Evolutionary conservation across 2,888 invertebrate species (phyloP).

Genomic region (Drosophila fungiperda): DNA sequence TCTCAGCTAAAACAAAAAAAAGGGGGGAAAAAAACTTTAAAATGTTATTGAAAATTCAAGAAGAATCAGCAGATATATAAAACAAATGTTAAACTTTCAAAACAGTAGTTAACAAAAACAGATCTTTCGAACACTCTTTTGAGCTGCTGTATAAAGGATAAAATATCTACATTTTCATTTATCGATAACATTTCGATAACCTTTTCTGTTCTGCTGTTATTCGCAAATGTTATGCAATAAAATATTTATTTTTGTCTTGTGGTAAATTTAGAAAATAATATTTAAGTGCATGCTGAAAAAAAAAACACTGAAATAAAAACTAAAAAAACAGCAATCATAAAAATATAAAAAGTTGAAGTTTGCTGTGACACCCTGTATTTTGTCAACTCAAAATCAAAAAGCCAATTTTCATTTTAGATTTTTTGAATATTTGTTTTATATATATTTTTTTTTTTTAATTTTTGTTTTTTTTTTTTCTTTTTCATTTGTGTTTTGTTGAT

Average conservation of each 20-base stretch:
- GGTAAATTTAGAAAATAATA: not conserved
- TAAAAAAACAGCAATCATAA: not conserved
- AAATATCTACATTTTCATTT: not conserved
- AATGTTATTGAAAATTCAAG: not conserved
- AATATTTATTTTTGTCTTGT: not conserved
- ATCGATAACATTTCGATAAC: conserved; percentile 4
- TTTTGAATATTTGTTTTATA: conserved; percentile 52
- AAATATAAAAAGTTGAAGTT: not conserved
- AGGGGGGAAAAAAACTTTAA: not conserved
- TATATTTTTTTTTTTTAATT: conserved; percentile 31
- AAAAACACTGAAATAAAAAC: not conserved
- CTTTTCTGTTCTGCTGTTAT: not conserved
- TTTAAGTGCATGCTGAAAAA: not conserved
- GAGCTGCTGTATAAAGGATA: not conserved
- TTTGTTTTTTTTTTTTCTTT: conserved; percentile 23
- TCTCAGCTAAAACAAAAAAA: conserved; percentile 5
- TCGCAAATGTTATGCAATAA: conserved; percentile 26
- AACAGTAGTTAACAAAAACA: not conserved
- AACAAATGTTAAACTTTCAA: not conserved
- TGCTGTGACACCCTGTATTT: not conserved
- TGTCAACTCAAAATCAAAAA: conserved; percentile 40
- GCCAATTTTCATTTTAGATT: conserved; percentile 41
- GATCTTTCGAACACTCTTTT: not conserved
- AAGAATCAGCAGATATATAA: not conserved
- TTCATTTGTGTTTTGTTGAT: conserved; percentile 13